These are phyloP conservation scores for Lasiurus borealis DNA, from an alignment of 2,113 vertebrate species.

Conservation along the genomic window DNA sequence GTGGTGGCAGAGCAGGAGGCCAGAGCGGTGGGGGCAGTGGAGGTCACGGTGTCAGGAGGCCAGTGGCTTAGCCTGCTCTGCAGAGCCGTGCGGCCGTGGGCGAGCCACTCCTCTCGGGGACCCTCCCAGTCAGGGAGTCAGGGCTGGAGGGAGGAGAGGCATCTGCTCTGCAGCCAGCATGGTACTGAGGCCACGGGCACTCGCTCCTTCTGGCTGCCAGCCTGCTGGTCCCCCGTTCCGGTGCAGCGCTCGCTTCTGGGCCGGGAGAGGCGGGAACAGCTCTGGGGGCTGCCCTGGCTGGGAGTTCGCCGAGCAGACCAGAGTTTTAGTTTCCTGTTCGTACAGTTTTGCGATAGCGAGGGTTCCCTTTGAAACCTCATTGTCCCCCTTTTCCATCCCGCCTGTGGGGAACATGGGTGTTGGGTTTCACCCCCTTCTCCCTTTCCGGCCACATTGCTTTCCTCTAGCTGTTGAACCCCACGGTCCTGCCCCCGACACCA, in stretches of 20 bases:
- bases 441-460: background rate
- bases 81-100: too few species aligned
- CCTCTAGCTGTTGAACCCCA: background rate
- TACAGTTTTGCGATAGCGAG: background rate
- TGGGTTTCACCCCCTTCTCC: too few species aligned
- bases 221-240: fast-evolving
- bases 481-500: too few species aligned
- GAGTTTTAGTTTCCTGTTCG: fast-evolving
- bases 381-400: background rate
- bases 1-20: background rate
- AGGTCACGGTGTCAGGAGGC: too few species aligned
- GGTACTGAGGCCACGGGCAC: fast-evolving
- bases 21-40: fast-evolving
- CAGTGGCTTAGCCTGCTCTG: too few species aligned
- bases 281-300: background rate
- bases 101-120: too few species aligned
- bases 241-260: fast-evolving
- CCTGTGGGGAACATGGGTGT: background rate
- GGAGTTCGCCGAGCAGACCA: background rate
- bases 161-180: background rate
- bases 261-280: too few species aligned
- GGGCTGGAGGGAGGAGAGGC: background rate
- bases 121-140: fast-evolving
- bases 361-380: fast-evolving
- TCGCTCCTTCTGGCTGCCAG: background rate